phyloP scores from a whole-genome alignment of 2,888 invertebrate species.

The Sialis fuliginosa region DNA sequence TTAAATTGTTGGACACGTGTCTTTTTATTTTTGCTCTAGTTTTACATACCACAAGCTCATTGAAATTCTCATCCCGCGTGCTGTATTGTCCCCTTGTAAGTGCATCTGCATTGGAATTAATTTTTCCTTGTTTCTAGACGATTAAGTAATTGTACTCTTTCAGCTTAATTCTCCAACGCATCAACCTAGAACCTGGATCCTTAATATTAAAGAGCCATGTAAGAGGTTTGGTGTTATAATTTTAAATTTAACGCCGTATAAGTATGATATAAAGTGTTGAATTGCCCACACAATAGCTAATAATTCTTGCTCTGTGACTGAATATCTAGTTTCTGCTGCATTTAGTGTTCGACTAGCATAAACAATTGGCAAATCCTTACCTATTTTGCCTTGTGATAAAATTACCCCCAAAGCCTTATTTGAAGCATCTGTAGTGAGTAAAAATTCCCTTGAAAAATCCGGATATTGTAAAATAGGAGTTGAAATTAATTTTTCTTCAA shows the following conservation, averaged over 20 bases:
- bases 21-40: too few species aligned
- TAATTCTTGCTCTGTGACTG: constrained; percentile 8
- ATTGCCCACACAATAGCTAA: constrained; percentile 9
- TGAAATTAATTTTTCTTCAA: constrained; percentile 6
- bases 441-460: background rate
- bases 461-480: constrained; percentile 7
- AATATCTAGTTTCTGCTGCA: background rate
- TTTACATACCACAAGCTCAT: too few species aligned
- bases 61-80: too few species aligned
- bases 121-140: background rate
- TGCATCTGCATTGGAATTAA: background rate
- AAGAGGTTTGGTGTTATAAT: constrained; percentile 10
- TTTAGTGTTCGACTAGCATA: background rate
- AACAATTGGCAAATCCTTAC: background rate
- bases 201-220: constrained; percentile 7
- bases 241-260: constrained; percentile 10
- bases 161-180: constrained; percentile 6
- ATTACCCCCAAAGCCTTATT: background rate
- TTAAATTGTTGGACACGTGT: too few species aligned
- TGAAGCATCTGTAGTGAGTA: constrained; percentile 1
- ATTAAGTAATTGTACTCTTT: constrained; percentile 1
- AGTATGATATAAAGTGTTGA: constrained; percentile 10
- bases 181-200: constrained; percentile 7
- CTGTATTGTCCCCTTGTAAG: too few species aligned
- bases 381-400: background rate